Evolutionary conservation across 2,888 invertebrate genomes (phyloP).

Genomic region (Monochamus alternatus): DNA sequence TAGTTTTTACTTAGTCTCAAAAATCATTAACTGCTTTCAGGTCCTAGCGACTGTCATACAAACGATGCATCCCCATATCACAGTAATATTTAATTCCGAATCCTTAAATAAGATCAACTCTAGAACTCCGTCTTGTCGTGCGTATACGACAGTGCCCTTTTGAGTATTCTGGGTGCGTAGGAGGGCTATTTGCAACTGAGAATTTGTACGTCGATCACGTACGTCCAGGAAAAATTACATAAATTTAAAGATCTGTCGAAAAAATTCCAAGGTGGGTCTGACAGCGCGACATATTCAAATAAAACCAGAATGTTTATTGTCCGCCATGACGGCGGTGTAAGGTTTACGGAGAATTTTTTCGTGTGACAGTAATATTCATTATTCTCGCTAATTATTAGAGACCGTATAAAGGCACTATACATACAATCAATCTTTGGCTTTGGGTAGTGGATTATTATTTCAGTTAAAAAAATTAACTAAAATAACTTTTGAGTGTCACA

Average conservation of each 20-base stretch:
- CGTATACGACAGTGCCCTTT: background rate
- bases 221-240: constrained; percentile 49
- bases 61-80: constrained; percentile 3
- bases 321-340: constrained; percentile 17
- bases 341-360: constrained; percentile 20
- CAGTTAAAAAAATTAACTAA: too few species aligned
- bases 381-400: too few species aligned
- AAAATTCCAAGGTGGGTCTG: constrained; percentile 44
- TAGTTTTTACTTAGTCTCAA: too few species aligned
- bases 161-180: constrained; percentile 30
- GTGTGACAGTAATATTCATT: background rate
- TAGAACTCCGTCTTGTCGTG: constrained; percentile 31
- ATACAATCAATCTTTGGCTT: too few species aligned
- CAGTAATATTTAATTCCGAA: constrained; percentile 49
- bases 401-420: too few species aligned
- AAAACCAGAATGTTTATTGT: constrained; percentile 26
- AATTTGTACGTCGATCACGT: constrained; percentile 46
- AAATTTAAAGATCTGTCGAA: constrained; percentile 44
- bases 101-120: constrained; percentile 43
- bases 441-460: too few species aligned
- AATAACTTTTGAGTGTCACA: too few species aligned
- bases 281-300: constrained; percentile 34
- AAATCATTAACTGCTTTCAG: too few species aligned
- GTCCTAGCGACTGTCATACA: too few species aligned
- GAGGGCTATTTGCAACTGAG: constrained; percentile 40